phyloP scores from a whole-genome alignment of 1,140 invertebrate genomes.

The Leptestheria dahalacensis region DNA sequence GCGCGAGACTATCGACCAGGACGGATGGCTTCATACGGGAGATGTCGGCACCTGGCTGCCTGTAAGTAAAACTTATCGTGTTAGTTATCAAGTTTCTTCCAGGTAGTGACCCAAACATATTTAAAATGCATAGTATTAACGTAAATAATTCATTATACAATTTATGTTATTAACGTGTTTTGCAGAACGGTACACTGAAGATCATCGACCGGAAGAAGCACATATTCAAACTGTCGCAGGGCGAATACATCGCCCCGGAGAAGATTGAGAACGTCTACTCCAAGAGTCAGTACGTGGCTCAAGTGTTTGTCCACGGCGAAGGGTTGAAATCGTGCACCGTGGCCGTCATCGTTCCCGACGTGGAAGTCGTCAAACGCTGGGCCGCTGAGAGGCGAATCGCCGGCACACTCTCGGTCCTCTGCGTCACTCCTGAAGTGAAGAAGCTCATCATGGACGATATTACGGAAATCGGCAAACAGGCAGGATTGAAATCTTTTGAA shows the following conservation, averaged over 20 bases:
- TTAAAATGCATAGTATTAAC: not conserved
- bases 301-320: slow-evolving; percentile 96
- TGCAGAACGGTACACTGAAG: slow-evolving; percentile 67
- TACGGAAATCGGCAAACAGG: slow-evolving; percentile 66
- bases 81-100: too few relatives aligned
- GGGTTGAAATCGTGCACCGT: slow-evolving; percentile 92
- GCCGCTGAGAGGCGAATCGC: slow-evolving; percentile 67
- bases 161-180: not conserved
- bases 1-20: slow-evolving; percentile 61
- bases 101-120: not conserved
- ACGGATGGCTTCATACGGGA: slow-evolving; percentile 84
- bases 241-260: slow-evolving; percentile 97
- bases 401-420: slow-evolving; percentile 74
- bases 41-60: slow-evolving; percentile 82
- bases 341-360: slow-evolving; percentile 85
- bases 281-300: slow-evolving; percentile 77
- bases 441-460: slow-evolving; percentile 80
- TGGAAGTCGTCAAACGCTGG: slow-evolving; percentile 80
- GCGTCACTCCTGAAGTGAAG: slow-evolving; percentile 73
- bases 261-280: slow-evolving; percentile 97
- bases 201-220: slow-evolving; percentile 94
- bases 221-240: slow-evolving; percentile 93
- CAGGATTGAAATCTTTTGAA: slow-evolving; percentile 87
- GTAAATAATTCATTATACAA: not conserved
- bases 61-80: not conserved